Evolutionary conservation across 2,113 vertebrate species (phyloP).

Genomic region (Isichthys henryi): DNA sequence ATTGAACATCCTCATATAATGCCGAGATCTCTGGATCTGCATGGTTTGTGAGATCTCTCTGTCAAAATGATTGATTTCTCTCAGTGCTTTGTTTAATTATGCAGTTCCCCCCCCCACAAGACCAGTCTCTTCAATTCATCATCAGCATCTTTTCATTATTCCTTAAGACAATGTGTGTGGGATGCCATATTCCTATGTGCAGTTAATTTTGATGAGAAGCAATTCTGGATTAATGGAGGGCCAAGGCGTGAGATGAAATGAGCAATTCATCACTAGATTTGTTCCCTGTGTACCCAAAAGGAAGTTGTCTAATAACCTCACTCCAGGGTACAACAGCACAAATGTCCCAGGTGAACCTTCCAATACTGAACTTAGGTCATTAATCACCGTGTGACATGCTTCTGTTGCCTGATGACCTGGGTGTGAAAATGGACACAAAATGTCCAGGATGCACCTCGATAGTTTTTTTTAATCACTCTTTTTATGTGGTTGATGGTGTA

Average conservation of each 20-base stretch:
- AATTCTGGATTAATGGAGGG: background rate
- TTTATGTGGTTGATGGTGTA: background rate
- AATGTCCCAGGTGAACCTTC: background rate
- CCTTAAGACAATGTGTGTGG: background rate
- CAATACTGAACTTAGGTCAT: background rate
- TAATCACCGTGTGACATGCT: background rate
- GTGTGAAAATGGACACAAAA: background rate
- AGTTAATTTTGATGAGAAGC: background rate
- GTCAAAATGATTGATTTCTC: background rate
- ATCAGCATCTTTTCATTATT: background rate
- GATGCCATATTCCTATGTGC: background rate
- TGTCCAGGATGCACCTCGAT: background rate
- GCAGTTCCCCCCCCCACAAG: background rate
- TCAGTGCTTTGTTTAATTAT: background rate
- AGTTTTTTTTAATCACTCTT: background rate
- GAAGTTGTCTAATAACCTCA: background rate
- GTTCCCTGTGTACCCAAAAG: background rate
- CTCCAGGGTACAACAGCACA: background rate
- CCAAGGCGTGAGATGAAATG: background rate
- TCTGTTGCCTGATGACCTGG: background rate
- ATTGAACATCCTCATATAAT: background rate
- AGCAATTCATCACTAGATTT: background rate
- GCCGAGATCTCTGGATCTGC: background rate
- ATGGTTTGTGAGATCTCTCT: background rate
- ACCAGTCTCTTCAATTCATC: background rate